A percentile compares a stretch with the other conserved stretches of the same genome.
Conservation (phyloP, 1,140 invertebrate genomes). For the Orussus abietinus region DNA sequence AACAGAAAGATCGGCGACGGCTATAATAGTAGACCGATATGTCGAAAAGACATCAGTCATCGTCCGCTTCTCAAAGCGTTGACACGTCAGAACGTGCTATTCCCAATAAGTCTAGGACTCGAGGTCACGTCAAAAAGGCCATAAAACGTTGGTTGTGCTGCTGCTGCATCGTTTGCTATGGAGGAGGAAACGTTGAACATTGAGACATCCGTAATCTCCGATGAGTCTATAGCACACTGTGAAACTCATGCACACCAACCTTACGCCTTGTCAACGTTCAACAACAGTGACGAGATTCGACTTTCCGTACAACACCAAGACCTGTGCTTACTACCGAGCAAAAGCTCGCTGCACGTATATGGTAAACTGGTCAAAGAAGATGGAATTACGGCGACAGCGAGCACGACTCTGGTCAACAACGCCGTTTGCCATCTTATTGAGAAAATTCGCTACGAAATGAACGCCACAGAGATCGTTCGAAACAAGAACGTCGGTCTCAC, state of each 20-base stretch:
- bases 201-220: conserved; percentile 16
- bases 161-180: conserved; percentile 1
- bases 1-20: too few relatives aligned
- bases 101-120: conserved; percentile 19
- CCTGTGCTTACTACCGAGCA: conserved; percentile 31
- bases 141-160: conserved; percentile 1
- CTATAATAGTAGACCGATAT: conserved; percentile 5
- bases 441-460: conserved; percentile 49
- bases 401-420: conserved; percentile 37
- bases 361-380: conserved; percentile 26
- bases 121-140: conserved; percentile 6
- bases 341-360: conserved; percentile 35
- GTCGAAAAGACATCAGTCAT: conserved; percentile 15
- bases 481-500: conserved; percentile 42
- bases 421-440: conserved; percentile 42
- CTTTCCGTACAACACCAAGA: conserved; percentile 43
- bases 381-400: conserved; percentile 10
- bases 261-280: conserved; percentile 32
- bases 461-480: conserved; percentile 45
- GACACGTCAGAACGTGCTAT: conserved; percentile 18
- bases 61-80: conserved; percentile 9
- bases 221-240: conserved; percentile 34
- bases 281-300: conserved; percentile 39
- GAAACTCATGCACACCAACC: conserved; percentile 38
- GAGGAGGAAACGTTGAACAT: conserved; percentile 24